Conservation (phyloP, 2,888 invertebrate genomes). For the Drosophila emarginata region DNA sequence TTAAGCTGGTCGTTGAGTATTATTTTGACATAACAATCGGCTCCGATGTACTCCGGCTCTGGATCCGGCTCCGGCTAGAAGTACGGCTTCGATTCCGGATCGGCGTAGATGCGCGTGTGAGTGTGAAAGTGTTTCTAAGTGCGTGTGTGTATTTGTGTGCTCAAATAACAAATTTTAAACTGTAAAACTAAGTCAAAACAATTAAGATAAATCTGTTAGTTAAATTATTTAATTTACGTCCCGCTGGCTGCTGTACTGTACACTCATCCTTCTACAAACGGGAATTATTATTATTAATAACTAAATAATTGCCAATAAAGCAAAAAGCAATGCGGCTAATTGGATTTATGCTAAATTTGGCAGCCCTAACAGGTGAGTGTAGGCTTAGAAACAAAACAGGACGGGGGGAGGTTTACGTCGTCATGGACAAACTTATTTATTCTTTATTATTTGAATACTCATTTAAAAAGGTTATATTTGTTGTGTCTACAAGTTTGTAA, state of each 20-base stretch:
- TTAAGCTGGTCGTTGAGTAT: constrained; percentile 20
- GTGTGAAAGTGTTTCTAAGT: not conserved
- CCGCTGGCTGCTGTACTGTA: not conserved
- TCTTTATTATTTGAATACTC: constrained; percentile 3
- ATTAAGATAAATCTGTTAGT: constrained; percentile 37
- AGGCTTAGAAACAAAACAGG: not conserved
- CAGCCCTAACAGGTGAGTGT: constrained; percentile 79
- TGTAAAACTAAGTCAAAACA: constrained; percentile 36
- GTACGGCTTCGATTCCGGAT: constrained; percentile 46
- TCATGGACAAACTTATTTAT: constrained; percentile 14
- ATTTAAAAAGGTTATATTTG: not conserved
- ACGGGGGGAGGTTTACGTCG: not conserved
- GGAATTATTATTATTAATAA: constrained; percentile 17
- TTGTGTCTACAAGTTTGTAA: not conserved
- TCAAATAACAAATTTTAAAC: constrained; percentile 23
- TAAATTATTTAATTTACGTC: constrained; percentile 33
- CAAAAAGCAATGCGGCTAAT: constrained; percentile 73
- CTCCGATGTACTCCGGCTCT: constrained; percentile 55
- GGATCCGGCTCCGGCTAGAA: constrained; percentile 54
- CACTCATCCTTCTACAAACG: not conserved
- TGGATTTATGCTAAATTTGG: constrained; percentile 82
- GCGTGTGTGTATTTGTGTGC: constrained; percentile 8
- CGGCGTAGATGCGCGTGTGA: constrained; percentile 21
- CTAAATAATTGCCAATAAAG: constrained; percentile 10
- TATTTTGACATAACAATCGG: constrained; percentile 30